Percentiles rank a stretch among this genome's conserved stretches.
phyloP scores from a whole-genome alignment of 2,113 vertebrate genomes.

The Trogon melanurus region DNA sequence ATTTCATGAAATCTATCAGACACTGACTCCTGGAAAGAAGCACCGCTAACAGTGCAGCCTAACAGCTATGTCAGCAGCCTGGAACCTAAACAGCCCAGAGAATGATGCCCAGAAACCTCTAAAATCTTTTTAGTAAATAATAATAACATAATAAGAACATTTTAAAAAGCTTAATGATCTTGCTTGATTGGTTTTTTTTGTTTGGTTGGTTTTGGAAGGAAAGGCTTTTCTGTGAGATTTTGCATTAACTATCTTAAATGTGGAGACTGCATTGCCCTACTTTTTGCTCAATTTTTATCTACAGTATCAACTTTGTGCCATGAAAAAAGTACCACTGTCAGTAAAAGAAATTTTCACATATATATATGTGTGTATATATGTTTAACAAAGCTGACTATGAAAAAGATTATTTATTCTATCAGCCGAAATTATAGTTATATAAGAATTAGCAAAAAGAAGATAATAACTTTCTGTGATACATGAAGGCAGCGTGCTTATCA shows the following conservation, averaged over 20 bases:
- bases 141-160: neutral
- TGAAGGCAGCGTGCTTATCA: constrained; percentile 65
- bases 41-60: neutral
- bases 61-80: neutral
- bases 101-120: neutral
- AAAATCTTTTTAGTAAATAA: neutral
- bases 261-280: neutral
- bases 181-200: neutral
- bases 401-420: constrained; percentile 14
- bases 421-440: constrained; percentile 47
- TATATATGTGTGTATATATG: neutral
- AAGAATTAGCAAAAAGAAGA: constrained; percentile 50
- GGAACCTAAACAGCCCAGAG: neutral
- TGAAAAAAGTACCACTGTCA: neutral
- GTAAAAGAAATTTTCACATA: neutral
- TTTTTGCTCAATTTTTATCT: neutral
- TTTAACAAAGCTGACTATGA: neutral
- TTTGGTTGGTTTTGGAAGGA: neutral
- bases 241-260: neutral
- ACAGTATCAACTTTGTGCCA: neutral
- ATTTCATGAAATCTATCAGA: neutral
- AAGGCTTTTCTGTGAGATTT: neutral
- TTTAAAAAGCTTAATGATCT: neutral
- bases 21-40: neutral
- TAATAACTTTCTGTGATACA: constrained; percentile 40